These are phyloP conservation scores for Apogon talboti DNA, from an alignment of 2,797 vertebrate species.

Conservation along the genomic window DNA sequence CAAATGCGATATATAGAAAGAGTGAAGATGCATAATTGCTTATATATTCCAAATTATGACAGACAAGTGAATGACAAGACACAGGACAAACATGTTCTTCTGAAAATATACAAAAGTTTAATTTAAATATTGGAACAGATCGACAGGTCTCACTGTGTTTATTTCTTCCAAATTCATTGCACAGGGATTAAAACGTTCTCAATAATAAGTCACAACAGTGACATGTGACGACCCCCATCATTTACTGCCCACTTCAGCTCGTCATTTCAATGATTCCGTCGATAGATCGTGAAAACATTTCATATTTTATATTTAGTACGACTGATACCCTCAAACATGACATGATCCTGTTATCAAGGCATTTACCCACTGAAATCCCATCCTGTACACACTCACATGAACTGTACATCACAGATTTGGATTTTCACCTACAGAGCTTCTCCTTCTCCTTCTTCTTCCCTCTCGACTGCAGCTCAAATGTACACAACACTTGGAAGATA, in stretches of 20 bases:
- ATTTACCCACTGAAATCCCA: constrained; percentile 5
- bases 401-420: constrained; percentile 10
- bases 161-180: constrained; percentile 63
- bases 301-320: constrained; percentile 5
- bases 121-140: constrained; percentile 74
- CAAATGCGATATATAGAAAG: too few species aligned
- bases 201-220: constrained; percentile 54
- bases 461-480: constrained; percentile 17
- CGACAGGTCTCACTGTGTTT: constrained; percentile 45
- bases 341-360: constrained; percentile 26
- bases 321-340: constrained; percentile 22
- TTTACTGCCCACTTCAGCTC: constrained; percentile 41
- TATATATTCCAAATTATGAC: too few species aligned
- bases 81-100: constrained; percentile 54
- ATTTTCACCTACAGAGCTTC: constrained; percentile 18
- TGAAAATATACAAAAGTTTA: constrained; percentile 83
- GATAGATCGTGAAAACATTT: constrained; percentile 18
- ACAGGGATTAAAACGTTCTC: constrained; percentile 56
- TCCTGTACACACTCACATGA: constrained; percentile 35
- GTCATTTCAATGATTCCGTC: constrained; percentile 28
- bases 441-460: not conserved
- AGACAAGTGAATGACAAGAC: constrained; percentile 18
- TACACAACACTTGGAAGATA: constrained; percentile 6
- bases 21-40: too few species aligned
- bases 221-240: constrained; percentile 44